Evolutionary conservation across 2,888 invertebrate genomes (phyloP).

Genomic region (Drosophila prostipennis): DNA sequence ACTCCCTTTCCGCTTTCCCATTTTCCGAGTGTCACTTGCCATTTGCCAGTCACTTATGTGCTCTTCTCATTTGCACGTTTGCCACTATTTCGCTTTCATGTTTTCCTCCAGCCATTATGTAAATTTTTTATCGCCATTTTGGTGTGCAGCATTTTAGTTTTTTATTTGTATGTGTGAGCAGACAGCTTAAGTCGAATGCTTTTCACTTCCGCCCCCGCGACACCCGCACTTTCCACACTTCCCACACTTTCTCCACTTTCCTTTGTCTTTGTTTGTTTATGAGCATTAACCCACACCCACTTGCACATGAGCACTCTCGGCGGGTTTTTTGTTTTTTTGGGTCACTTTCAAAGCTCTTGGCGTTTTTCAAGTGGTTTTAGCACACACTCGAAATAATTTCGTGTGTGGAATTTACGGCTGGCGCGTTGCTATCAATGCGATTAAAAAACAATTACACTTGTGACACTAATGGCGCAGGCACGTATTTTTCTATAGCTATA

Average conservation of each 20-base stretch:
- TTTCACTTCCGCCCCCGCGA: conserved; percentile 13
- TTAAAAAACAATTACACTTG: conserved; percentile 79
- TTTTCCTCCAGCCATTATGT: conserved; percentile 34
- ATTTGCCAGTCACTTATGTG: conserved; percentile 36
- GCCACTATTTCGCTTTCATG: conserved; percentile 30
- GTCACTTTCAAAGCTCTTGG: conserved; percentile 64
- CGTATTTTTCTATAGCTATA: not conserved
- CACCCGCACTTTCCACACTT: no score
- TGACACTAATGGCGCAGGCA: conserved; percentile 61
- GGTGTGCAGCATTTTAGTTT: conserved; percentile 24
- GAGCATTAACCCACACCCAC: conserved; percentile 37
- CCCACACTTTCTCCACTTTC: conserved; percentile 8
- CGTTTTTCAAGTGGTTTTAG: conserved; percentile 65
- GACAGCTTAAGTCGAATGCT: conserved; percentile 35
- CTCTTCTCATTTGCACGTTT: conserved; percentile 8
- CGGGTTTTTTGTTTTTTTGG: conserved; percentile 65
- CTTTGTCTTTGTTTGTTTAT: conserved; percentile 39
- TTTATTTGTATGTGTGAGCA: conserved; percentile 3
- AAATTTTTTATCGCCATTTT: conserved; percentile 46
- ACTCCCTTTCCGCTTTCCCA: conserved; percentile 5
- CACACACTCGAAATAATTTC: conserved; percentile 65
- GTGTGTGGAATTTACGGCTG: conserved; percentile 39
- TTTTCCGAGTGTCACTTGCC: conserved; percentile 35
- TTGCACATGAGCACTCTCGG: conserved; percentile 14
- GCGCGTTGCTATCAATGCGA: conserved; percentile 68